Evolutionary conservation across 2,113 vertebrate genomes (phyloP).

Genomic region (Tachysurus vachellii): DNA sequence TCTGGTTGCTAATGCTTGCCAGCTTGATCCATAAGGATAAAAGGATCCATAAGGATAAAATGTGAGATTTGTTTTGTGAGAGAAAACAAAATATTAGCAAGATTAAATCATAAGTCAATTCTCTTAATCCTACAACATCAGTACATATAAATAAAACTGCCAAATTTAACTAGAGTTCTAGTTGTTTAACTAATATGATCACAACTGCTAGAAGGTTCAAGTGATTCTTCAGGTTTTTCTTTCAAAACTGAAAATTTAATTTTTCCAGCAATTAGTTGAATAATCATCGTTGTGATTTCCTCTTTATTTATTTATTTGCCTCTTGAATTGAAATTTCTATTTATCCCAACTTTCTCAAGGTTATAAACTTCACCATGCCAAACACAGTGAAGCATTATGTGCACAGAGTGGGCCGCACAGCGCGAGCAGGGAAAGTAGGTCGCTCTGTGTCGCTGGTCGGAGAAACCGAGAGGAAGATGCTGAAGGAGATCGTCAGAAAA

Average conservation of each 20-base stretch:
- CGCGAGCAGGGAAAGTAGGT: slow-evolving; percentile 86
- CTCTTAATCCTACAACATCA: not conserved
- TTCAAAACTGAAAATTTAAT: not conserved
- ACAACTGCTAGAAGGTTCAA: not conserved
- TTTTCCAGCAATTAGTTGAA: not conserved
- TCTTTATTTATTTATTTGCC: not conserved
- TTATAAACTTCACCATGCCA: slow-evolving; percentile 99
- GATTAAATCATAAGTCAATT: not conserved
- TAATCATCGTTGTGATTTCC: not conserved
- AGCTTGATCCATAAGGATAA: not conserved
- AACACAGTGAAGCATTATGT: slow-evolving; percentile 94
- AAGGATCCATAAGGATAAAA: no score
- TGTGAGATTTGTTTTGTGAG: not conserved
- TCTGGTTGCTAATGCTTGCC: not conserved
- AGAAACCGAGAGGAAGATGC: slow-evolving; percentile 89
- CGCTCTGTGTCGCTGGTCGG: slow-evolving; percentile 94
- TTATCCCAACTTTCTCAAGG: slow-evolving; percentile 67
- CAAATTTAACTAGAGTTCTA: not conserved
- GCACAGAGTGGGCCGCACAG: slow-evolving; percentile 92
- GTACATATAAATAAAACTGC: not conserved
- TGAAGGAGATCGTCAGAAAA: slow-evolving; percentile 92
- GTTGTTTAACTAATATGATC: not conserved
- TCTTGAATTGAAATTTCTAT: not conserved
- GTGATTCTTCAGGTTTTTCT: not conserved
- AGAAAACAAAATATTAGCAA: not conserved